phyloP scores from a whole-genome alignment of 1,140 invertebrate species.

The Aphaenogaster rudis region DNA sequence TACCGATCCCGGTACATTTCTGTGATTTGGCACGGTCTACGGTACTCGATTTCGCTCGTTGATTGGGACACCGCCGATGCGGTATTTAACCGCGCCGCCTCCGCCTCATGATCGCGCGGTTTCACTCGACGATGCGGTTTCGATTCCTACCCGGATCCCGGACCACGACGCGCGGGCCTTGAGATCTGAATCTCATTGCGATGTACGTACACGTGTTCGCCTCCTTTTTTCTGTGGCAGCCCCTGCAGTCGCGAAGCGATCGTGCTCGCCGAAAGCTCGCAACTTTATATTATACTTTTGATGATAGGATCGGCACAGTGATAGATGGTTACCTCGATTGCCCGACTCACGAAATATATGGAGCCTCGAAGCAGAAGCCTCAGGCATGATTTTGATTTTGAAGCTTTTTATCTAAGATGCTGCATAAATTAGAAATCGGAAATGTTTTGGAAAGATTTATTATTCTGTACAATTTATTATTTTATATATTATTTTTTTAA shows the following conservation, averaged over 20 bases:
- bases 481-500: neutral
- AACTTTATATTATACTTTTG: constrained; percentile 32
- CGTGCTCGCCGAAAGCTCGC: constrained; percentile 47
- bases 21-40: constrained; percentile 1
- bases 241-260: neutral
- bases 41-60: neutral
- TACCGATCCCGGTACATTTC: constrained; percentile 10
- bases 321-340: constrained; percentile 38
- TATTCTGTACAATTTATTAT: neutral
- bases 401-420: neutral
- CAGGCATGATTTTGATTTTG: neutral
- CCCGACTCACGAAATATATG: constrained; percentile 45
- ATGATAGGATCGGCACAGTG: constrained; percentile 26
- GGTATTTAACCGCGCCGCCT: neutral
- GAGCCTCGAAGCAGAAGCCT: neutral
- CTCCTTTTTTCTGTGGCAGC: constrained; percentile 1
- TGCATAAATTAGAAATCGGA: neutral
- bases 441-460: neutral
- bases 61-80: constrained; percentile 40
- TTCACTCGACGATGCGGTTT: constrained; percentile 22
- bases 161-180: constrained; percentile 1
- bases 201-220: neutral
- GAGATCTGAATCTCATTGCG: constrained; percentile 52
- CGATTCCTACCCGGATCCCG: constrained; percentile 46
- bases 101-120: constrained; percentile 15